These are phyloP conservation scores for Sitta carolinensis DNA, from an alignment of 2,797 vertebrate species.

Conservation along the genomic window DNA sequence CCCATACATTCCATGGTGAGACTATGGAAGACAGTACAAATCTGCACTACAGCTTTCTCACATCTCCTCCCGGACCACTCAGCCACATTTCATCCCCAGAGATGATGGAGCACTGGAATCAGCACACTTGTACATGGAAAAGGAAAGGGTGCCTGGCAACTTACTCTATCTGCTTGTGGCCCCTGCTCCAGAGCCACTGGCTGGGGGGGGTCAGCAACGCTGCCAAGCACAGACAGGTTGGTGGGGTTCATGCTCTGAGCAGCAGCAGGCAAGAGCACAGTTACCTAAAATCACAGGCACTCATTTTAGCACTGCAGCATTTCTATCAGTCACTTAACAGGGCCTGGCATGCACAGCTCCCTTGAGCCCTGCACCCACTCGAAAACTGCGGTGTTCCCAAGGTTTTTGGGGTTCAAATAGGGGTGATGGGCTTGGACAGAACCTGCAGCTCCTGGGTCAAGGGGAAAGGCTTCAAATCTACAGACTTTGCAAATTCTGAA, in stretches of 20 bases:
- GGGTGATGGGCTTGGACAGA: not conserved
- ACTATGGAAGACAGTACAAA: not conserved
- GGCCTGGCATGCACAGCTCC: conserved; percentile 31
- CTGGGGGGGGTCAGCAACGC: conserved; percentile 84
- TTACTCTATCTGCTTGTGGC: conserved; percentile 80
- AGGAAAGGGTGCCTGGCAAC: conserved; percentile 52
- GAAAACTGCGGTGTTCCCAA: not conserved
- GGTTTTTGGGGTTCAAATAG: not conserved
- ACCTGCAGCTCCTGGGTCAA: not conserved
- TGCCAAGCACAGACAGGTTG: conserved; percentile 88
- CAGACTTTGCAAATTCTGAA: not conserved
- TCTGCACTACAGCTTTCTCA: not conserved
- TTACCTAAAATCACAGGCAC: conserved; percentile 81
- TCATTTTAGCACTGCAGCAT: conserved; percentile 53
- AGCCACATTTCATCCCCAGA: not conserved
- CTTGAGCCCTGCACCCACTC: not conserved
- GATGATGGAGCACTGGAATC: conserved; percentile 21
- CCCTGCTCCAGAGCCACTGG: conserved; percentile 84
- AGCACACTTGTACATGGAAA: not conserved
- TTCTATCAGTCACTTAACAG: not conserved
- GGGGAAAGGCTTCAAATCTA: not conserved
- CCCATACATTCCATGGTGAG: not conserved
- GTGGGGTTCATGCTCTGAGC: conserved; percentile 89
- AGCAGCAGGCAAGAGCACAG: conserved; percentile 86
- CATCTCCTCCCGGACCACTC: not conserved